A percentile compares a stretch with the other conserved stretches of the same genome.
phyloP scores from a whole-genome alignment of 2,888 invertebrate species.

The Nasonovia ribisnigri region DNA sequence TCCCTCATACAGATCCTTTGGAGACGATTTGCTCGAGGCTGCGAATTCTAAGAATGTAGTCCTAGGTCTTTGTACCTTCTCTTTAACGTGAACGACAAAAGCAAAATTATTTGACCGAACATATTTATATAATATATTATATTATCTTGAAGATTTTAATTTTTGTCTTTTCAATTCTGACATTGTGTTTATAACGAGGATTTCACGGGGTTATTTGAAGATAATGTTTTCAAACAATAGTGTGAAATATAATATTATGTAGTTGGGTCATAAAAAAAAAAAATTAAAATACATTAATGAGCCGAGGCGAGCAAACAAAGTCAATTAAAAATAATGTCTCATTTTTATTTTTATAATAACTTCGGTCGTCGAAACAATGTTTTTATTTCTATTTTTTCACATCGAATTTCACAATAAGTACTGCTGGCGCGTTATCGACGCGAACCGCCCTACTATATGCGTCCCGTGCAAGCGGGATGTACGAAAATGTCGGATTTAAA shows the following conservation, averaged over 20 bases:
- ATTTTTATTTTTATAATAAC: not conserved
- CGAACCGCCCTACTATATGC: not conserved
- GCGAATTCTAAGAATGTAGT: not conserved
- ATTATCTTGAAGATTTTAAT: not conserved
- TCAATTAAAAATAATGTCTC: not conserved
- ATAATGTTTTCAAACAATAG: not conserved
- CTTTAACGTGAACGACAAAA: not conserved
- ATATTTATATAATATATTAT: not conserved
- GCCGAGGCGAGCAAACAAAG: not conserved
- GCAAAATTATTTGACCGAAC: not conserved
- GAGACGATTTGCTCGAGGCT: slow-evolving; percentile 1
- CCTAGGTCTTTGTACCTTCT: not conserved
- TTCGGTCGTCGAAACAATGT: not conserved
- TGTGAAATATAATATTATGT: not conserved
- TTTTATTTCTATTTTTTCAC: not conserved
- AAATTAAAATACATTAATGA: not conserved
- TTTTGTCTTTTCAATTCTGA: not conserved
- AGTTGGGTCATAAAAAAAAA: not conserved
- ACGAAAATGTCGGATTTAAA: slow-evolving; percentile 9
- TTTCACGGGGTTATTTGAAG: not conserved
- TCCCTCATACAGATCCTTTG: not conserved
- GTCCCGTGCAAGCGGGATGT: too few relatives aligned
- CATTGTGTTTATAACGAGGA: not conserved
- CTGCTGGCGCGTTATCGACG: not conserved
- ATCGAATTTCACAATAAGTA: not conserved